These are phyloP conservation scores for Iselma pallidipennis DNA, from an alignment of 2,888 invertebrate species.

Conservation along the genomic window DNA sequence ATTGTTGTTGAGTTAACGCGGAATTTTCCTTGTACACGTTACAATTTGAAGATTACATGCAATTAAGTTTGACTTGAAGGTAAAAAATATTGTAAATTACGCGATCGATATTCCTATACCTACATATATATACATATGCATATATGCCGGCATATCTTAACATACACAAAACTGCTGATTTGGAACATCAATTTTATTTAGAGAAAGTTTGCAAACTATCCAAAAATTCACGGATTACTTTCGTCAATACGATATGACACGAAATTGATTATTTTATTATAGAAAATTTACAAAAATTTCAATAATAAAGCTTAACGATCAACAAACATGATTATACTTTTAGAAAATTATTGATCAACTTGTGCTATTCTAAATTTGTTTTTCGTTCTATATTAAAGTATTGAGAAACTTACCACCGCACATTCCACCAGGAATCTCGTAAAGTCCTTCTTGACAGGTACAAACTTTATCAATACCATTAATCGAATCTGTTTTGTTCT, in stretches of 20 bases:
- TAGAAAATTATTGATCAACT: not conserved
- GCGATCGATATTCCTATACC: conserved; percentile 33
- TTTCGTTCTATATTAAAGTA: conserved; percentile 15
- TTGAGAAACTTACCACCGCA: conserved; percentile 34
- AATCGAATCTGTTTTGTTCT: conserved; percentile 24
- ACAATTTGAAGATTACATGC: conserved; percentile 30
- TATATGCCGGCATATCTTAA: not conserved
- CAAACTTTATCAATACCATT: conserved; percentile 32
- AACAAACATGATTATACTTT: not conserved
- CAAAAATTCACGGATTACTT: not conserved
- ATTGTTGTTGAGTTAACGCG: conserved; percentile 14
- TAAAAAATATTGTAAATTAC: conserved; percentile 1
- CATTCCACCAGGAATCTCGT: conserved; percentile 28
- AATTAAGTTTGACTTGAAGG: conserved; percentile 22
- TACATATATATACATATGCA: not conserved
- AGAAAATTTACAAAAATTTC: not conserved
- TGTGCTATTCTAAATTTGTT: not conserved
- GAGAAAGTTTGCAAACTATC: not conserved
- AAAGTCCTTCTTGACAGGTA: conserved; percentile 41
- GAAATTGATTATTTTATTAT: not conserved
- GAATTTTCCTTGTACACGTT: not conserved
- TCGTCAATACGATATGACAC: not conserved
- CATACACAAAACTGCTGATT: not conserved
- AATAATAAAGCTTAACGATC: conserved; percentile 2
- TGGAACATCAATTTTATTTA: not conserved